Evolutionary conservation across 2,797 vertebrate species (phyloP).

Genomic region (Platalea minor): DNA sequence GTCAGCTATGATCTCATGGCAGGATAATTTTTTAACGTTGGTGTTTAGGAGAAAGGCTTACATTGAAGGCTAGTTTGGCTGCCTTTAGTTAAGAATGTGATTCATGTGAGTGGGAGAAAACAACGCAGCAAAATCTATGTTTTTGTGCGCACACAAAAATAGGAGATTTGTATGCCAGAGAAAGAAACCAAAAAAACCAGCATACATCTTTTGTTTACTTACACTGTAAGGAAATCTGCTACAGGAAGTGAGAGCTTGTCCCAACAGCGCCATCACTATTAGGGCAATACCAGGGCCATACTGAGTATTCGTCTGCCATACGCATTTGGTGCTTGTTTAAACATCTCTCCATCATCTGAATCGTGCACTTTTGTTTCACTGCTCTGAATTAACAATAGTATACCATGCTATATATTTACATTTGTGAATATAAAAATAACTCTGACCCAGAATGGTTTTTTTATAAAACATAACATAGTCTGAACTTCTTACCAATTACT

Average conservation of each 20-base stretch:
- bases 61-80: conserved; percentile 31
- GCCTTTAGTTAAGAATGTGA: conserved; percentile 52
- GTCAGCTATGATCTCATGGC: conserved; percentile 52
- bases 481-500: background rate
- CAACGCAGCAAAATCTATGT: background rate
- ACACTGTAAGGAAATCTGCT: background rate
- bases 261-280: background rate
- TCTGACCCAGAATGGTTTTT: background rate
- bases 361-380: background rate
- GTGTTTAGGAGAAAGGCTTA: conserved; percentile 54
- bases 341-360: background rate
- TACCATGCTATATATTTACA: background rate
- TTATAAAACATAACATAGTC: background rate
- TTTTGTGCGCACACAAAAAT: conserved; percentile 15
- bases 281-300: background rate
- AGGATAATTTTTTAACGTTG: conserved; percentile 56
- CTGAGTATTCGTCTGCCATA: background rate
- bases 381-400: background rate
- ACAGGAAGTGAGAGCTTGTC: background rate
- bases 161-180: background rate
- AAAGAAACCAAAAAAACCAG: background rate
- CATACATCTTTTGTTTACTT: background rate
- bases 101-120: conserved; percentile 65
- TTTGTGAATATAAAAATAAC: background rate
- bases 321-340: background rate